Conservation (phyloP, 2,888 invertebrate genomes). For the Metallyticus violacea region DNA sequence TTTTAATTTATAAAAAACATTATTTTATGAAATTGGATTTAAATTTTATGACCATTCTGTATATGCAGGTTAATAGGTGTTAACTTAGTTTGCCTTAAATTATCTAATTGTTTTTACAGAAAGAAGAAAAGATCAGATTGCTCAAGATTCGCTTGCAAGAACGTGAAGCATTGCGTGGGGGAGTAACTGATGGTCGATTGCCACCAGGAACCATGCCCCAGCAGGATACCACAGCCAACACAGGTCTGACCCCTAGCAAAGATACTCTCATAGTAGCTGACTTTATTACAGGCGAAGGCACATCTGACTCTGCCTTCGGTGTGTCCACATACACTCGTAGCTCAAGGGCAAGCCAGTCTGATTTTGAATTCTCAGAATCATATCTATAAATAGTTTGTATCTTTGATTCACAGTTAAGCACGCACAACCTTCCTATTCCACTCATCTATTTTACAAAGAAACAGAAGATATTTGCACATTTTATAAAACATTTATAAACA, state of each 20-base stretch:
- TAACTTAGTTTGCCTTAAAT: no score
- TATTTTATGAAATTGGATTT: no score
- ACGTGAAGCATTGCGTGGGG: constrained; percentile 60
- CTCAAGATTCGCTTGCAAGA: constrained; percentile 78
- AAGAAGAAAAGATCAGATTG: constrained; percentile 83
- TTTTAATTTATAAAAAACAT: no score
- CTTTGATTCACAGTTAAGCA: no score
- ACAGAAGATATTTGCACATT: neutral
- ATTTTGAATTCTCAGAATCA: constrained; percentile 85
- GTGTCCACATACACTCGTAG: constrained; percentile 75
- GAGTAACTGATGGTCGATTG: constrained; percentile 33
- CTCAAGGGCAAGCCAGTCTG: constrained; percentile 79
- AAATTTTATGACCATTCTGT: no score
- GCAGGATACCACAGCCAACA: constrained; percentile 38
- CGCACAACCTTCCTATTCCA: neutral
- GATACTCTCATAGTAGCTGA: constrained; percentile 70
- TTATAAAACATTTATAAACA: neutral
- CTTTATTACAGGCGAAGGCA: constrained; percentile 72
- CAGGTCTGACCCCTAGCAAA: constrained; percentile 65
- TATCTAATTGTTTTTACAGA: constrained; percentile 53
- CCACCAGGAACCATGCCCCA: constrained; percentile 29
- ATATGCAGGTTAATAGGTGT: no score
- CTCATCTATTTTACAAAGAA: no score
- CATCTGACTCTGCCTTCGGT: constrained; percentile 75
- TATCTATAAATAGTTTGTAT: constrained; percentile 61